These are phyloP conservation scores for Morinoia aosen DNA, from an alignment of 2,888 invertebrate genomes.

Conservation along the genomic window DNA sequence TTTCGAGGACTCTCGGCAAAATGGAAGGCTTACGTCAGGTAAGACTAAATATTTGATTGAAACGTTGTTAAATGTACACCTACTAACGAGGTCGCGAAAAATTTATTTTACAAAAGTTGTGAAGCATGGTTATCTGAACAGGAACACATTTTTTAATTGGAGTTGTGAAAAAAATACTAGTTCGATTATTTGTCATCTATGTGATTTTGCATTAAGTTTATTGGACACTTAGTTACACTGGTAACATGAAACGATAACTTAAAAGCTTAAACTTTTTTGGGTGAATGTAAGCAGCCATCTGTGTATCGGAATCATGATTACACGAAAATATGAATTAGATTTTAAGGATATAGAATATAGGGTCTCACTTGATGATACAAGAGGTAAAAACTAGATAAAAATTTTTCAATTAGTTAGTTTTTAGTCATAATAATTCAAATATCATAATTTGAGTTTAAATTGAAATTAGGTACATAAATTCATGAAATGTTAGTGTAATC, in stretches of 20 bases:
- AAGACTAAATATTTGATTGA: background rate
- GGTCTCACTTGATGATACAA: too few relatives aligned
- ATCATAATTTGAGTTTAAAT: background rate
- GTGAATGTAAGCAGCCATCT: too few relatives aligned
- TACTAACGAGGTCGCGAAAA: background rate
- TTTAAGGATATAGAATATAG: too few relatives aligned
- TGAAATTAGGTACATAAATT: background rate
- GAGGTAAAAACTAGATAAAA: too few relatives aligned
- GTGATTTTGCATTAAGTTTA: background rate
- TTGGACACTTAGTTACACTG: background rate
- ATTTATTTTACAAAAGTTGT: background rate
- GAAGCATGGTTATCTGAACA: background rate
- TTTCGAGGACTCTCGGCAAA: slow-evolving; percentile 66
- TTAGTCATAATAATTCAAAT: background rate
- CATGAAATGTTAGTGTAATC: background rate
- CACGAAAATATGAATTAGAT: too few relatives aligned
- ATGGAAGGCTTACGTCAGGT: slow-evolving; percentile 66
- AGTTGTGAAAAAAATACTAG: background rate
- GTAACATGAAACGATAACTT: background rate
- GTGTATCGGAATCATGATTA: too few relatives aligned
- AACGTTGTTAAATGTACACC: background rate
- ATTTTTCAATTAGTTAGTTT: too few relatives aligned
- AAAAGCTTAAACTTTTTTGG: background rate
- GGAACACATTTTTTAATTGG: background rate
- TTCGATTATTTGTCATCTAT: background rate